phyloP scores from a whole-genome alignment of 1,140 invertebrate genomes.

The Aphelinus atriplicis region DNA sequence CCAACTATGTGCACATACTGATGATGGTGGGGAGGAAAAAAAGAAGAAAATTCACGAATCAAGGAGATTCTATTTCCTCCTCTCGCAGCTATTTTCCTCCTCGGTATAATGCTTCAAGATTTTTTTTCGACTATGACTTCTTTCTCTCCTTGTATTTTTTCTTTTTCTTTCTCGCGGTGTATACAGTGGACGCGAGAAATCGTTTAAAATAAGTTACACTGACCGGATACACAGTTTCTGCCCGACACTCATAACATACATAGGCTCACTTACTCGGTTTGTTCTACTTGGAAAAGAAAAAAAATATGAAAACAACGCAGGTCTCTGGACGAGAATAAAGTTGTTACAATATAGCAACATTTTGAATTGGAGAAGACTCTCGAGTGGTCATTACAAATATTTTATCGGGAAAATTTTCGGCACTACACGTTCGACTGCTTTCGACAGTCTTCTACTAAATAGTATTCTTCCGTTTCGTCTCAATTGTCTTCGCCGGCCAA shows the following conservation, averaged over 20 bases:
- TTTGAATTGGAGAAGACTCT: neutral
- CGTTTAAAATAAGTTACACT: conserved; percentile 12
- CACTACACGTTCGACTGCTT: conserved; percentile 11
- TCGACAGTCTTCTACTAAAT: conserved; percentile 28
- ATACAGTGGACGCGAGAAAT: neutral
- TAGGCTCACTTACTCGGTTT: conserved; percentile 15
- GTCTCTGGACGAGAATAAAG: conserved; percentile 4
- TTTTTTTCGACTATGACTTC: no score
- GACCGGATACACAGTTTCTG: conserved; percentile 11
- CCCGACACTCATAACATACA: conserved; percentile 6
- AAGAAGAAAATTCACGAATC: neutral
- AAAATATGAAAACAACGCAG: neutral
- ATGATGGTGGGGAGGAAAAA: no score
- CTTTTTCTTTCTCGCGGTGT: neutral
- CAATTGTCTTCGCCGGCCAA: conserved; percentile 20
- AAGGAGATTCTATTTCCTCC: conserved; percentile 20
- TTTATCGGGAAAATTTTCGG: conserved; percentile 2
- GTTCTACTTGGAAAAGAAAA: neutral
- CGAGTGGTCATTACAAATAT: no score
- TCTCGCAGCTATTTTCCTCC: no score
- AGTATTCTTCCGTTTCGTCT: neutral
- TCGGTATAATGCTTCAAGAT: no score
- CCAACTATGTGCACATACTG: no score
- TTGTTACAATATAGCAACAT: conserved; percentile 22
- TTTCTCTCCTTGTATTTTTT: neutral